Evolutionary conservation across 2,113 vertebrate genomes (phyloP).

Genomic region (Elephas maximus): DNA sequence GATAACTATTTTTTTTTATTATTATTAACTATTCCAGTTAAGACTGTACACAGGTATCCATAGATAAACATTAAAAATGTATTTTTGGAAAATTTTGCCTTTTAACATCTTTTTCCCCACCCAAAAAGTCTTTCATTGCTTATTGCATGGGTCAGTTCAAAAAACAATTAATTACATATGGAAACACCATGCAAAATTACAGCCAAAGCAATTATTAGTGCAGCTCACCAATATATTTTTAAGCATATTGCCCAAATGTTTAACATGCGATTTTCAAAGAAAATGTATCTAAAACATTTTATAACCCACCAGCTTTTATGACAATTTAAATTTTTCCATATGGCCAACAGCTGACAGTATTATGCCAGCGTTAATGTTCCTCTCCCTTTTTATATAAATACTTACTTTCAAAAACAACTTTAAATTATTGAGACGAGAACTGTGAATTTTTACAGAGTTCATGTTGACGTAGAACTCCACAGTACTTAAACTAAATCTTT

Average conservation of each 20-base stretch:
- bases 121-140: conserved; percentile 39
- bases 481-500: conserved; percentile 71
- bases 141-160: conserved; percentile 23
- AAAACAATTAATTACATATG: conserved; percentile 55
- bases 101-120: conserved; percentile 29
- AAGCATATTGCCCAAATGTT: conserved; percentile 85
- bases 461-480: conserved; percentile 61
- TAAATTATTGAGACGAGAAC: conserved; percentile 80
- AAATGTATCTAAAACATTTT: conserved; percentile 88
- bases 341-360: conserved; percentile 88
- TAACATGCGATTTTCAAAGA: conserved; percentile 88
- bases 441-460: conserved; percentile 71
- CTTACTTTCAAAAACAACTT: conserved; percentile 87
- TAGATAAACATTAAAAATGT: not conserved
- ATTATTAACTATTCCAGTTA: not conserved
- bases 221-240: conserved; percentile 71
- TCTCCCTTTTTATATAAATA: conserved; percentile 87
- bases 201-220: conserved; percentile 56
- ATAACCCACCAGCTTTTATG: conserved; percentile 89
- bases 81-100: conserved; percentile 5
- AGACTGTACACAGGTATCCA: not conserved
- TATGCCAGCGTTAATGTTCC: conserved; percentile 86
- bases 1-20: not conserved
- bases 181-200: conserved; percentile 51
- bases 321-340: conserved; percentile 91